Conservation (phyloP, 2,113 vertebrate genomes). For the Xenopus laevis region DNA sequence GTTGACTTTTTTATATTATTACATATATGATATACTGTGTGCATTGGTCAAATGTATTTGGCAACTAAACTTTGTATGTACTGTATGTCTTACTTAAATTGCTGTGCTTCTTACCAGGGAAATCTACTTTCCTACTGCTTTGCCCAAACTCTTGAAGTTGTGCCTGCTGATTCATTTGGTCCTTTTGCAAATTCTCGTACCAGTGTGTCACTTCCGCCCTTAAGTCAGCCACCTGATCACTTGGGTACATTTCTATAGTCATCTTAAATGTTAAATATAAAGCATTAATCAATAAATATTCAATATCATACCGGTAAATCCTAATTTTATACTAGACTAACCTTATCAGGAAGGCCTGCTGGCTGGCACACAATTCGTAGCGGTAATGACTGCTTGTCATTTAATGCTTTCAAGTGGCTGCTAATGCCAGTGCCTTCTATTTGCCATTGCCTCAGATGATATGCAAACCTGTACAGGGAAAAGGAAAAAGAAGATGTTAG, state of each 20-base stretch:
- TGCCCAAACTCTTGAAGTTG: conserved; percentile 98
- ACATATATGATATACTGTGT: too few species aligned
- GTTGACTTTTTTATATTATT: too few species aligned
- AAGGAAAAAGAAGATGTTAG: conserved; percentile 29
- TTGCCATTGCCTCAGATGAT: conserved; percentile 97
- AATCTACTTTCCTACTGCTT: conserved; percentile 88
- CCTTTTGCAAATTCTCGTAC: conserved; percentile 98
- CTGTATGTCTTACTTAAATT: background rate
- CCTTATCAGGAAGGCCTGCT: conserved; percentile 96
- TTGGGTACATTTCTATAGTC: conserved; percentile 99
- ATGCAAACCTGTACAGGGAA: conserved; percentile 80
- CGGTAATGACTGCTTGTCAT: conserved; percentile 94
- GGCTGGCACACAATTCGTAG: conserved; percentile 96
- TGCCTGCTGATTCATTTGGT: conserved; percentile 96
- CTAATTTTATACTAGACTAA: conserved; percentile 45
- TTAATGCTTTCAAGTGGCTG: conserved; percentile 96
- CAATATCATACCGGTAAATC: too few species aligned
- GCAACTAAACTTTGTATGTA: background rate
- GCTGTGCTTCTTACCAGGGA: conserved; percentile 75
- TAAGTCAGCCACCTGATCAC: conserved; percentile 95
- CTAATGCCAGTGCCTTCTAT: conserved; percentile 97
- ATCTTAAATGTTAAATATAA: conserved; percentile 72
- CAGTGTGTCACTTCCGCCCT: conserved; percentile 96
- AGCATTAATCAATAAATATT: conserved; percentile 32
- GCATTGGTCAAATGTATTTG: background rate